These are phyloP conservation scores for Drosophila acutilabella DNA, from an alignment of 2,888 invertebrate species.

Conservation along the genomic window DNA sequence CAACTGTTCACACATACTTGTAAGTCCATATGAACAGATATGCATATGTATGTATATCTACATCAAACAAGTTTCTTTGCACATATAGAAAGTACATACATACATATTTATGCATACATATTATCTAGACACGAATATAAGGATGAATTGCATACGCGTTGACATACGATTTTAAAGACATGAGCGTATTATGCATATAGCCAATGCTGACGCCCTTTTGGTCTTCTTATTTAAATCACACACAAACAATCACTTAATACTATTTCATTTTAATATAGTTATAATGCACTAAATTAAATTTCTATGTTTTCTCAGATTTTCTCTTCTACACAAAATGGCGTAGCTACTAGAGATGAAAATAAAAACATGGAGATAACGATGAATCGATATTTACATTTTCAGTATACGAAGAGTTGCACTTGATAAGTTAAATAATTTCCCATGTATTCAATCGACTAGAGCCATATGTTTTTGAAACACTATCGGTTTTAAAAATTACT, in stretches of 20 bases:
- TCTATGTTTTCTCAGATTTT: constrained; percentile 55
- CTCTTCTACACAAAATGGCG: constrained; percentile 69
- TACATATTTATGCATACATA: constrained; percentile 17
- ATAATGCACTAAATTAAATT: constrained; percentile 25
- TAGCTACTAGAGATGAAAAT: constrained; percentile 40
- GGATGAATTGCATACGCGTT: constrained; percentile 17
- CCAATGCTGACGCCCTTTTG: constrained; percentile 9
- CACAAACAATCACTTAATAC: background rate
- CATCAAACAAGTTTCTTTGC: constrained; percentile 54
- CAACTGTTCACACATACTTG: background rate
- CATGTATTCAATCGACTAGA: too few relatives aligned
- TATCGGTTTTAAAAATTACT: too few relatives aligned
- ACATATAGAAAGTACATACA: constrained; percentile 27
- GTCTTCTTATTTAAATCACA: background rate
- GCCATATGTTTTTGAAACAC: too few relatives aligned
- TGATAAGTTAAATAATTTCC: background rate
- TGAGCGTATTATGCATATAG: constrained; percentile 7
- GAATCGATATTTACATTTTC: constrained; percentile 15
- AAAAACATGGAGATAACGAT: background rate
- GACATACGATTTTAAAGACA: constrained; percentile 1
- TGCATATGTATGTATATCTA: constrained; percentile 16
- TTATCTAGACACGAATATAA: constrained; percentile 21
- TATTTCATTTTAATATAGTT: background rate
- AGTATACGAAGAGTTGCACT: too few relatives aligned
- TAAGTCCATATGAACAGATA: constrained; percentile 5